Conservation (phyloP, 2,888 invertebrate genomes). For the Byasa hedistus region DNA sequence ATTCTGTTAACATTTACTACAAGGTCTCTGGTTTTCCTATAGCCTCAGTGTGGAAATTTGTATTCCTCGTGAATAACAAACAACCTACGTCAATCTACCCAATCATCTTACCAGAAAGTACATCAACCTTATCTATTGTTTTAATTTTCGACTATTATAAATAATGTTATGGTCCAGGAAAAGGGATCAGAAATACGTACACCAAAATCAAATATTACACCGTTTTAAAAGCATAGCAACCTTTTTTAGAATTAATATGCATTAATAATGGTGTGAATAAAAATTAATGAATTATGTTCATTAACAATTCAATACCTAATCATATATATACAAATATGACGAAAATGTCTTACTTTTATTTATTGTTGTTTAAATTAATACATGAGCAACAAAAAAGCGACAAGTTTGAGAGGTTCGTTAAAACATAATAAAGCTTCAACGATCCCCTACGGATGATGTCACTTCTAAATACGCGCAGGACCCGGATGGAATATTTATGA, state of each 20-base stretch:
- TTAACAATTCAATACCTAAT: background rate
- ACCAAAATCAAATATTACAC: too few relatives aligned
- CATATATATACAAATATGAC: too few relatives aligned
- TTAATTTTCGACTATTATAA: too few relatives aligned
- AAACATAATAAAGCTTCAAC: conserved; percentile 17
- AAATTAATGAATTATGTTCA: background rate
- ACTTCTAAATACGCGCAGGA: conserved; percentile 27
- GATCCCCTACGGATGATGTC: conserved; percentile 32
- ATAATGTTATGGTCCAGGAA: too few relatives aligned
- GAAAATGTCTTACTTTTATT: too few relatives aligned
- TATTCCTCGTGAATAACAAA: conserved; percentile 6
- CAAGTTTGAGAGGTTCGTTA: conserved; percentile 2
- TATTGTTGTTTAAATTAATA: background rate
- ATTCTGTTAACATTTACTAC: conserved; percentile 18
- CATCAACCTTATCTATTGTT: too few relatives aligned
- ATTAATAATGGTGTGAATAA: too few relatives aligned
- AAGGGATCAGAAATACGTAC: too few relatives aligned
- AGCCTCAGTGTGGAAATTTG: conserved; percentile 7
- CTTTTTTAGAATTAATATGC: background rate
- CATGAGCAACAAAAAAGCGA: conserved; percentile 5
- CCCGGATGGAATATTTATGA: conserved; percentile 31
- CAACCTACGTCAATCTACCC: background rate
- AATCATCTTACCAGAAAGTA: too few relatives aligned
- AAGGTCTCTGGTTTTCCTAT: conserved; percentile 12
- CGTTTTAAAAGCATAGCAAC: background rate